phyloP scores from a whole-genome alignment of 1,140 invertebrate genomes.

The Dinoponera quadriceps region DNA sequence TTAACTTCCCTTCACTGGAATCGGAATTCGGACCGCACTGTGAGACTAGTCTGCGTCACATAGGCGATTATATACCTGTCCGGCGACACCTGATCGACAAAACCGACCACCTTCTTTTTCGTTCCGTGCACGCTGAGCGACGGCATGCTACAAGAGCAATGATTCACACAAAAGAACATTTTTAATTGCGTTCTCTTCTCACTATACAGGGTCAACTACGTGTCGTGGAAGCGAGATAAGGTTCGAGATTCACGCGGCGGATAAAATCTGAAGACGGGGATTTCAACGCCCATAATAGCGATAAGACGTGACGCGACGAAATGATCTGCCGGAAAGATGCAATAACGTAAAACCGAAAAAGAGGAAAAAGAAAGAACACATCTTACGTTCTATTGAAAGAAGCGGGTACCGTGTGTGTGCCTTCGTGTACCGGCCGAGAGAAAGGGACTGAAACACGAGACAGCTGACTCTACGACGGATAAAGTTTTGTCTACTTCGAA shows the following conservation, averaged over 20 bases:
- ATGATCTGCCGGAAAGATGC: too few relatives aligned
- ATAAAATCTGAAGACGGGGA: not conserved
- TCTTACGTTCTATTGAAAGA: constrained; percentile 22
- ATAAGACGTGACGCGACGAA: not conserved
- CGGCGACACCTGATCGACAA: constrained; percentile 83
- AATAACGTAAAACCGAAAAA: not conserved
- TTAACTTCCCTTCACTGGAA: constrained; percentile 65
- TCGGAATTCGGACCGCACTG: constrained; percentile 56
- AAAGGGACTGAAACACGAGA: constrained; percentile 38
- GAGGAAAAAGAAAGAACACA: not conserved
- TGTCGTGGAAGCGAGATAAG: not conserved
- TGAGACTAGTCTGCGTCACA: constrained; percentile 44
- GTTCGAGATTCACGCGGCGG: not conserved
- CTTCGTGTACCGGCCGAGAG: not conserved
- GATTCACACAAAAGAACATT: constrained; percentile 53
- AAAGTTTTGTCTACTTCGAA: constrained; percentile 52
- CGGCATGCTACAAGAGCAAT: constrained; percentile 83
- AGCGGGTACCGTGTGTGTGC: not conserved
- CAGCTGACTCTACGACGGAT: constrained; percentile 45
- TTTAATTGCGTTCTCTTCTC: constrained; percentile 26
- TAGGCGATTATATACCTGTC: constrained; percentile 83
- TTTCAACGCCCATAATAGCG: not conserved
- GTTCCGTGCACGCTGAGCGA: constrained; percentile 83
- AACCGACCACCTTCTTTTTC: constrained; percentile 85
- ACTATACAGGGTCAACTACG: not conserved